Evolutionary conservation across 2,888 invertebrate genomes (phyloP).

Genomic region (Caenorhabditis plicata): DNA sequence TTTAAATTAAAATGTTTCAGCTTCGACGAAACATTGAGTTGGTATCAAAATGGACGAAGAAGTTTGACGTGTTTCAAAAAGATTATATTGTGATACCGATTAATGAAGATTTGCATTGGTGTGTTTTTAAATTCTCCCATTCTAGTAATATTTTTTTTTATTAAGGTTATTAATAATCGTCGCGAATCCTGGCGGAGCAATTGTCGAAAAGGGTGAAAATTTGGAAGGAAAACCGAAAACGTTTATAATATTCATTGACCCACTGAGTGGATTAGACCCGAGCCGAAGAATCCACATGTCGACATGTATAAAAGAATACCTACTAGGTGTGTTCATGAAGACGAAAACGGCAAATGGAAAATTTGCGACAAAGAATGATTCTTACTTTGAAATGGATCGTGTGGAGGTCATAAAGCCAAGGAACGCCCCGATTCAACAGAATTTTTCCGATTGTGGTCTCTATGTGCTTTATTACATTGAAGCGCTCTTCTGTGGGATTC

Average conservation of each 20-base stretch:
- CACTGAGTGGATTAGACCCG: slow-evolving; percentile 19
- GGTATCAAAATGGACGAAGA: slow-evolving; percentile 94
- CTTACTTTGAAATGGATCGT: slow-evolving; percentile 4
- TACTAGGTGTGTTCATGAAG: not conserved
- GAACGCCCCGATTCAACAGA: slow-evolving; percentile 85
- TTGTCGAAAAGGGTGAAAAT: slow-evolving; percentile 78
- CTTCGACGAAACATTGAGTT: slow-evolving; percentile 66
- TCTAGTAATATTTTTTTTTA: slow-evolving; percentile 3
- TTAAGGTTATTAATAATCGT: slow-evolving; percentile 79
- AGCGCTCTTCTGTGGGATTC: slow-evolving; percentile 72
- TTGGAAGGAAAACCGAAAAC: slow-evolving; percentile 69
- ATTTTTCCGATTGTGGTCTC: slow-evolving; percentile 93
- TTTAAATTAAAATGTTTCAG: too few relatives aligned
- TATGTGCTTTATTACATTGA: slow-evolving; percentile 94
- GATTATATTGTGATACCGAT: slow-evolving; percentile 95
- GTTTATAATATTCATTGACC: slow-evolving; percentile 20
- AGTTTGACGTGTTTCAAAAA: slow-evolving; percentile 92
- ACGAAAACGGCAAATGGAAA: slow-evolving; percentile 5
- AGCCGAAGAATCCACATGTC: slow-evolving; percentile 12
- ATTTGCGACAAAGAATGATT: not conserved
- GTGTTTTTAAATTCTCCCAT: slow-evolving; percentile 58
- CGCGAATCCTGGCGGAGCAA: slow-evolving; percentile 79
- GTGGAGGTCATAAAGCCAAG: slow-evolving; percentile 14
- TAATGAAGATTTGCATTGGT: slow-evolving; percentile 79
- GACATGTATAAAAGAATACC: slow-evolving; percentile 2